Evolutionary conservation across 1,140 invertebrate species (phyloP).

Genomic region (Cherax destructor): DNA sequence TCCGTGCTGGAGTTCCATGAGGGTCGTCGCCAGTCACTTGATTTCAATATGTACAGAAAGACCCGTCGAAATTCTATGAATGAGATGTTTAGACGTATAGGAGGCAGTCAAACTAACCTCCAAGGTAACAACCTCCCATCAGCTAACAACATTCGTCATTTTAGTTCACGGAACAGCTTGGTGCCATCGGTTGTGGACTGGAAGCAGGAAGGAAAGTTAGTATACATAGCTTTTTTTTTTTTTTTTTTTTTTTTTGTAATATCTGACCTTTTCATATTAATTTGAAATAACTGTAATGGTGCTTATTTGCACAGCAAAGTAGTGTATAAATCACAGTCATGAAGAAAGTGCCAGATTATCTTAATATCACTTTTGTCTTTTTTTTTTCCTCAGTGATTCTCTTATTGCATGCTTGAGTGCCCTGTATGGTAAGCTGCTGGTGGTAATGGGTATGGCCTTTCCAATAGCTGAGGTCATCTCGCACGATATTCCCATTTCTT

Average conservation of each 20-base stretch:
- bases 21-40: conserved; percentile 48
- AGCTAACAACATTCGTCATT: conserved; percentile 44
- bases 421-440: conserved; percentile 93
- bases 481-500: conserved; percentile 74
- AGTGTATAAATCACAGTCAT: too few species aligned
- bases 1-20: conserved; percentile 39
- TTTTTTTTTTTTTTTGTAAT: background rate
- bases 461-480: conserved; percentile 83
- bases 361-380: too few species aligned
- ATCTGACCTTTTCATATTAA: background rate
- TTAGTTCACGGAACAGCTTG: conserved; percentile 61
- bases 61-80: conserved; percentile 67
- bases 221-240: background rate
- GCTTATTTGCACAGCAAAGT: too few species aligned
- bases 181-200: conserved; percentile 58
- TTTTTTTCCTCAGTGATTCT: conserved; percentile 80
- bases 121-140: background rate
- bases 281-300: background rate
- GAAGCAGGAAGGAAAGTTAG: conserved; percentile 52
- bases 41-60: conserved; percentile 41
- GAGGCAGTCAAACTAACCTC: conserved; percentile 53
- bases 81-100: conserved; percentile 48
- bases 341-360: too few species aligned
- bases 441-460: conserved; percentile 95
- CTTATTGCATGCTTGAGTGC: conserved; percentile 91